phyloP scores from a whole-genome alignment of 2,888 invertebrate genomes.

The Encarsia formosa region DNA sequence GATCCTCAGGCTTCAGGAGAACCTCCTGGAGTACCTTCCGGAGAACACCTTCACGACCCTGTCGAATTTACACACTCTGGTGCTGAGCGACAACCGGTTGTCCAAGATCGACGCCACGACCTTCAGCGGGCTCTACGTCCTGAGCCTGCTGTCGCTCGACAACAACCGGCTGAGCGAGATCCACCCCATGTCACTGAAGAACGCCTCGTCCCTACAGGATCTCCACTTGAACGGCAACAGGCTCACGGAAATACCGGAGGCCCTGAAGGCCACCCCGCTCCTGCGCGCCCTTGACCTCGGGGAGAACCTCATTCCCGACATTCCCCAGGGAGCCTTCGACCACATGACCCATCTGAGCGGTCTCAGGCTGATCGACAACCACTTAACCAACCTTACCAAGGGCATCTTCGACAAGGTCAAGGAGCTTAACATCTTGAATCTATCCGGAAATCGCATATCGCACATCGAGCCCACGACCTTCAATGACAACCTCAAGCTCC shows the following conservation, averaged over 20 bases:
- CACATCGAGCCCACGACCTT: slow-evolving; percentile 74
- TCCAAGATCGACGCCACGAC: slow-evolving; percentile 71
- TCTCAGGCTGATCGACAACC: slow-evolving; percentile 78
- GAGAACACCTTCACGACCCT: slow-evolving; percentile 76
- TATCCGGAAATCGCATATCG: slow-evolving; percentile 79
- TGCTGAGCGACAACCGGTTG: slow-evolving; percentile 76
- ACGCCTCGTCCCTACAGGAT: slow-evolving; percentile 76
- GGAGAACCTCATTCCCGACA: slow-evolving; percentile 75
- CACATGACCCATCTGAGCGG: slow-evolving; percentile 77
- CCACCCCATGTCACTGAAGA: slow-evolving; percentile 70
- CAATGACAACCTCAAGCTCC: slow-evolving; percentile 71
- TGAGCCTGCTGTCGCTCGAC: slow-evolving; percentile 74
- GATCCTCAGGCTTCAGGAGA: slow-evolving; percentile 75
- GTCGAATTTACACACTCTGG: slow-evolving; percentile 74
- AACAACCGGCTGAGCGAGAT: slow-evolving; percentile 74
- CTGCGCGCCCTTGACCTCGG: slow-evolving; percentile 79
- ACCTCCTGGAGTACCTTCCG: slow-evolving; percentile 70
- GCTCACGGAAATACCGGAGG: slow-evolving; percentile 70
- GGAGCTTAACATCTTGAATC: slow-evolving; percentile 74
- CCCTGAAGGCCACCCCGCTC: slow-evolving; percentile 69
- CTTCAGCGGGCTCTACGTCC: slow-evolving; percentile 70
- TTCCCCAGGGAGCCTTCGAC: slow-evolving; percentile 76
- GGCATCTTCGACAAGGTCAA: slow-evolving; percentile 76
- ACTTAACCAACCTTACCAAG: slow-evolving; percentile 73
- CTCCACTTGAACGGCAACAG: slow-evolving; percentile 80